Evolutionary conservation across 1,140 invertebrate genomes (phyloP), one percentile per base, ranked within the genome.

Genomic region (Spodoptera litura): DNA sequence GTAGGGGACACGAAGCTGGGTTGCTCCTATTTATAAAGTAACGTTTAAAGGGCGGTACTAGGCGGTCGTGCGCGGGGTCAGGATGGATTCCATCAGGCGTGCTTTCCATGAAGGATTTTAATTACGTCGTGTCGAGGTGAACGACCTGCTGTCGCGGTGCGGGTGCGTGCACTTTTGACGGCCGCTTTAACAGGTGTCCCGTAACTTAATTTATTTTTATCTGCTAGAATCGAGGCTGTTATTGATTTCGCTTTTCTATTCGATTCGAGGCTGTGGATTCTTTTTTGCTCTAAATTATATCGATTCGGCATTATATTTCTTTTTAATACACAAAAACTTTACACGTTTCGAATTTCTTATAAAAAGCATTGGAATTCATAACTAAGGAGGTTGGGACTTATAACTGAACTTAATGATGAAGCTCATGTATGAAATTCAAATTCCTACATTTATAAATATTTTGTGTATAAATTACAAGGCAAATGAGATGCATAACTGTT

Each of bases 81-180:
- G 85, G 85, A 89, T 85, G 90, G 88, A 93, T 93, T 91, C 91
- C 91, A 92, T 91, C 91, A 92, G 88, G 88, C 88, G 85, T 86
- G 87, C 85, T 91, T 91, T 91, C 93, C 90, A 91, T 93, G 91
- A 92, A 94, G 89, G 91, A 93, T 94, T 94, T 93, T 94, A 94
- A 94, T 94, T 93, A 93, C 91, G 86, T 87, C 80, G 87, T 82
- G 72, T 82, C 83, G 85, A 75, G 92, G 88, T 91, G 82, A 93
- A 89, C 82, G 88, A 88, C 88, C 91, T 73, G 51, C 9, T 78
- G 72, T 73, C 81, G 82, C 82, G 83, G 79, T 82, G 83, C 83
- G 80, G 81, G 80, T 84, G 84, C 77, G 80, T 70, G 83, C 81
- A 88, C 84, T 85, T 91, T 92, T 85, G 88, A 91, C 85, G 87